Conservation (phyloP, 2,888 invertebrate species). For the Anoplius nigerrimus region DNA sequence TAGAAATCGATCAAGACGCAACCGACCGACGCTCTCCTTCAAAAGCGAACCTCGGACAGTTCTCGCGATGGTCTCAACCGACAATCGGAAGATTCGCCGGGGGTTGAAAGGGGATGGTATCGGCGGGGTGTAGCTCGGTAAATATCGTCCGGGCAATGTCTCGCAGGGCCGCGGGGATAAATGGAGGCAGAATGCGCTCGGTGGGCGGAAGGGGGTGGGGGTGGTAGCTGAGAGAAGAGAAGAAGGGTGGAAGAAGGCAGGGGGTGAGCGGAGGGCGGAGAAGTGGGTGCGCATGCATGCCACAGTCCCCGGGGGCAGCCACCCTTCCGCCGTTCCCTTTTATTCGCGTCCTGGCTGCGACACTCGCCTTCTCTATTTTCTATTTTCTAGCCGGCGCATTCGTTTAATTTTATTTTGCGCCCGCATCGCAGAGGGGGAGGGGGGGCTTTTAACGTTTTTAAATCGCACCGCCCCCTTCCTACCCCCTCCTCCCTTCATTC, state of each 20-base stretch:
- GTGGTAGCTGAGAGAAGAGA: not conserved
- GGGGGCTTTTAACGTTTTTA: constrained; percentile 23
- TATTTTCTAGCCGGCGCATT: constrained; percentile 34
- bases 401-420: constrained; percentile 22
- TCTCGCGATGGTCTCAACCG: no score
- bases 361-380: constrained; percentile 39
- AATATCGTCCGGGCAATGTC: constrained; percentile 5
- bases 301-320: constrained; percentile 23
- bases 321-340: constrained; percentile 29
- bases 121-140: not conserved
- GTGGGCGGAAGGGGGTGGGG: constrained; percentile 2
- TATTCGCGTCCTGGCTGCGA: constrained; percentile 38
- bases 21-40: no score
- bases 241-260: not conserved
- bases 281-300: constrained; percentile 5
- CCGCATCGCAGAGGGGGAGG: constrained; percentile 19
- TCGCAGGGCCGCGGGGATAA: constrained; percentile 17
- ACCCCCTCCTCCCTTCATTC: not conserved
- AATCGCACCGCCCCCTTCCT: constrained; percentile 13
- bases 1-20: no score
- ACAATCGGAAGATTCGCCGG: no score
- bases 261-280: not conserved
- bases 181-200: constrained; percentile 9
- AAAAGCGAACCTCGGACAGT: no score
- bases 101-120: no score